phyloP scores from a whole-genome alignment of 2,113 vertebrate genomes.

The Saccopteryx bilineata region DNA sequence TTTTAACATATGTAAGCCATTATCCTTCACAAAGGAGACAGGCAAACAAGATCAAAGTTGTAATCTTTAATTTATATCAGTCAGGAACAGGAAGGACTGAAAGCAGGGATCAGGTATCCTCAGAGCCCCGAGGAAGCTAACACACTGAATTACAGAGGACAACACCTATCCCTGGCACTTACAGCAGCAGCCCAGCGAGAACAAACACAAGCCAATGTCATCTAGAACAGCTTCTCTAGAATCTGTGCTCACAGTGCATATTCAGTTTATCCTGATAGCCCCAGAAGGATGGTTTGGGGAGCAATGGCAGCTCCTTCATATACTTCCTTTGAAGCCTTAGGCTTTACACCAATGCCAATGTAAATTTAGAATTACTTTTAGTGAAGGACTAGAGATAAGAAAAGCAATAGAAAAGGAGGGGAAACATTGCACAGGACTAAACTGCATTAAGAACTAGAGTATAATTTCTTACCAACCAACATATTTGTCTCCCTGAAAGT shows the following conservation, averaged over 20 bases:
- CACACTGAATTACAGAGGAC: background rate
- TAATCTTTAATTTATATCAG: conserved; percentile 51
- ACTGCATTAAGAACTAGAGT: background rate
- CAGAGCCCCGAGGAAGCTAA: background rate
- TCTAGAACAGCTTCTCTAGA: background rate
- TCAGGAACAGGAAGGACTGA: conserved; percentile 48
- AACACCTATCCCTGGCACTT: background rate
- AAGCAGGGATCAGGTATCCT: background rate
- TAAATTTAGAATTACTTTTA: background rate
- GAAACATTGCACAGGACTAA: background rate
- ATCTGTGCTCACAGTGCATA: background rate
- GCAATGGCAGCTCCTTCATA: background rate
- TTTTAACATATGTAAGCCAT: conserved; percentile 70
- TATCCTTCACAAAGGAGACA: conserved; percentile 65
- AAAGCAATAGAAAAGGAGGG: background rate
- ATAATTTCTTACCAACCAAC: background rate
- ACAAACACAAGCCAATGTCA: background rate
- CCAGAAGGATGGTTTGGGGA: background rate
- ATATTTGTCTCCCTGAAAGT: background rate
- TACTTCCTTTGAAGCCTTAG: background rate
- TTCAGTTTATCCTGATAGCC: background rate
- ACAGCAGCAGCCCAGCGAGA: background rate
- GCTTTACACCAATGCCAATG: background rate
- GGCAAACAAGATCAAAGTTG: conserved; percentile 54
- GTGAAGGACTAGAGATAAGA: background rate